Evolutionary conservation across 2,113 vertebrate species (phyloP), one percentile per base, ranked within the genome.

Genomic region (Melospiza melodia): DNA sequence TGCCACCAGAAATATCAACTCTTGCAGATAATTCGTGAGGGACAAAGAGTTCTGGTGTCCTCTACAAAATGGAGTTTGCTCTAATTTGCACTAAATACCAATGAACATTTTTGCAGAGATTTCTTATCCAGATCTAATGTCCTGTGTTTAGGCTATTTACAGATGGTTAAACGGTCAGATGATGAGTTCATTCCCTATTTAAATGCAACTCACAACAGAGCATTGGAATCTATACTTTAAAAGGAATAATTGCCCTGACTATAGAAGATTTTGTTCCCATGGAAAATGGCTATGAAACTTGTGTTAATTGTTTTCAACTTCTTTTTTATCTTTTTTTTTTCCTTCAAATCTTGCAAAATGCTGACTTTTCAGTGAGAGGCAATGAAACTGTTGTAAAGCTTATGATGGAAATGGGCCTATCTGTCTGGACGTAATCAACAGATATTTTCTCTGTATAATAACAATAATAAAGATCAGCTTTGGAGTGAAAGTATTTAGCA

Each of bases 51-150:
- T 89, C 68, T 75, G 74, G n/a, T 68, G 54, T 12, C 44, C 39
- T 49, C 17, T 41, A 25, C 23, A 55, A 77, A 71, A 66, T 44
- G 52, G 28, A 83, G 9, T 71, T 66, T 57, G 21, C 39, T 72
- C n/a, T 67, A 31, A 75, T 84, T 89, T 87, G 73, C 52, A 61
- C 65, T 72, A 94, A 94, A 82, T 65, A 75, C 30, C 52, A 57
- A 39, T 20, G 43, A 90, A 68, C 4, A 10, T 49, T 89, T 94
- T 92, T 81, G 21, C 30, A 75, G 39, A 55, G 7, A 12, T 77
- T 71, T 54, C 35, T 81, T 65, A 52, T 71, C 48, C 61, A 68
- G 21, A 59, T 33, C 33, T 89, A 52, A 68, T 41, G 52, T 51
- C 52, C 83, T 55, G 23, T 43, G 25, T 63, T 86, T 33, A 57